Conservation (phyloP, 2,888 invertebrate genomes). For the Agrenia bidenticulata region DNA sequence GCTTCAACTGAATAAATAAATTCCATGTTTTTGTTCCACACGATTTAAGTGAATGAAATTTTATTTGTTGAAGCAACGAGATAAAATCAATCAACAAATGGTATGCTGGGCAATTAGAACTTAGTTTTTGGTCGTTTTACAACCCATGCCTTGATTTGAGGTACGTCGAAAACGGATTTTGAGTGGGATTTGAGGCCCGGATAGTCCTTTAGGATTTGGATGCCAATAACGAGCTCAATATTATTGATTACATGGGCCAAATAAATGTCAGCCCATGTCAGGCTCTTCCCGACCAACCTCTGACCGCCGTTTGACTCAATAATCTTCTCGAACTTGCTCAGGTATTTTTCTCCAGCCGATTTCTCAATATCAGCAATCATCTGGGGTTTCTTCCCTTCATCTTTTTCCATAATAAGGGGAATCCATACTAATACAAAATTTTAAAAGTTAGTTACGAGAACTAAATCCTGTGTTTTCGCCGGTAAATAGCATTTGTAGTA, state of each 20-base stretch:
- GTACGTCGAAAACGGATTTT: slow-evolving; percentile 60
- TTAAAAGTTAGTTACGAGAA: background rate
- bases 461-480: background rate
- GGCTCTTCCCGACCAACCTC: slow-evolving; percentile 28
- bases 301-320: slow-evolving; percentile 30
- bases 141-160: slow-evolving; percentile 62
- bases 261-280: slow-evolving; percentile 58
- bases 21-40: too few species aligned
- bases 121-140: slow-evolving; percentile 62
- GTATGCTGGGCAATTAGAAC: slow-evolving; percentile 56
- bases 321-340: slow-evolving; percentile 26
- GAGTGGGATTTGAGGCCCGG: slow-evolving; percentile 61
- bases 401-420: slow-evolving; percentile 5
- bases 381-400: slow-evolving; percentile 4
- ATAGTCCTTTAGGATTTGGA: slow-evolving; percentile 60
- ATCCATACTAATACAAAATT: background rate
- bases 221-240: slow-evolving; percentile 61
- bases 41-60: too few species aligned
- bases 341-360: background rate
- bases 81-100: too few species aligned
- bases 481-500: background rate
- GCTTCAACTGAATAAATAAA: too few species aligned
- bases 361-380: background rate
- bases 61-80: too few species aligned
- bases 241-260: slow-evolving; percentile 62